phyloP scores from a whole-genome alignment of 2,113 vertebrate species.

The Lipotes vexillifer region DNA sequence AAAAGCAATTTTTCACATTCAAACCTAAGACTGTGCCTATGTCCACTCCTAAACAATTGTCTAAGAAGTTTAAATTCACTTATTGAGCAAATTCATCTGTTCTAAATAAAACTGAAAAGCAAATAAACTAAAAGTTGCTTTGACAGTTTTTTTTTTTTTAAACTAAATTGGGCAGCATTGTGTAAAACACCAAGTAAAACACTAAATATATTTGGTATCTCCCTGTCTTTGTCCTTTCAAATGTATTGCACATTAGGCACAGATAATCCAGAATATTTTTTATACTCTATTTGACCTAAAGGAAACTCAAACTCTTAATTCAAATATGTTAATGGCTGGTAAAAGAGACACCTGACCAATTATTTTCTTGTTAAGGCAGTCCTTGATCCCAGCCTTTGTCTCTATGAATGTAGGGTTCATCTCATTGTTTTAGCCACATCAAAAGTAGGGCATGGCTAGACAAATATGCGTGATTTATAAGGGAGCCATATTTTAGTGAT shows the following conservation, averaged over 20 bases:
- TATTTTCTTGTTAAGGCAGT: neutral
- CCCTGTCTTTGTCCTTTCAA: neutral
- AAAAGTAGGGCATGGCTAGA: constrained; percentile 31
- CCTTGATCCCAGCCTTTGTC: constrained; percentile 2
- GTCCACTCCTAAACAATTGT: constrained; percentile 27
- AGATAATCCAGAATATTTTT: constrained; percentile 9
- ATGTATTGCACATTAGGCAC: neutral
- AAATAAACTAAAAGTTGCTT: constrained; percentile 6
- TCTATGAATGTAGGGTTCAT: neutral
- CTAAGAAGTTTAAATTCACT: constrained; percentile 14
- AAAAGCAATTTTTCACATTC: constrained; percentile 44
- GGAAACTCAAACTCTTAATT: constrained; percentile 37
- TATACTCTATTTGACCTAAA: constrained; percentile 1
- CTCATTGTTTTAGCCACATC: constrained; percentile 29
- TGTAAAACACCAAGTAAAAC: neutral
- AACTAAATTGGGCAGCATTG: neutral
- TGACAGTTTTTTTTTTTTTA: neutral
- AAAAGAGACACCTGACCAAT: constrained; percentile 15
- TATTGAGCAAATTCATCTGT: neutral
- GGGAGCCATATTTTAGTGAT: constrained; percentile 1
- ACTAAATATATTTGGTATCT: neutral
- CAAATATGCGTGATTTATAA: constrained; percentile 27
- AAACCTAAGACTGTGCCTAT: constrained; percentile 19
- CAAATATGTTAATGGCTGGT: constrained; percentile 22
- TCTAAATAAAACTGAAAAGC: constrained; percentile 47